phyloP scores from a whole-genome alignment of 53 echinoderm and acorn worm species.

The Mesocentrotus franciscanus region DNA sequence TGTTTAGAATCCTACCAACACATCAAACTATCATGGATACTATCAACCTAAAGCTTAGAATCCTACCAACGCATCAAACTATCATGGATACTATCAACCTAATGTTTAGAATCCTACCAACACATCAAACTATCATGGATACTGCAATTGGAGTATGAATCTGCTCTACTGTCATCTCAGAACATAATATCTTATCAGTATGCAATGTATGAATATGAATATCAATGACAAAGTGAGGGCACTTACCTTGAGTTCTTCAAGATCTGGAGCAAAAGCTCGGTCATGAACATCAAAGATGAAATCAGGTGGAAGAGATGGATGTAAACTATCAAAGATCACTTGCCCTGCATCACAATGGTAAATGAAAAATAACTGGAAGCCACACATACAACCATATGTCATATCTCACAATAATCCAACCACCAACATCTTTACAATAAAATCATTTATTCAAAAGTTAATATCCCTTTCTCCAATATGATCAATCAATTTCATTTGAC shows the following conservation, averaged over 20 bases:
- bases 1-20: no score
- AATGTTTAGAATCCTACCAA: no score
- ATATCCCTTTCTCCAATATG: not conserved
- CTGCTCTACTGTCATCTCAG: not conserved
- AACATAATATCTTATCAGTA: not conserved
- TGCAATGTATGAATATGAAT: no score
- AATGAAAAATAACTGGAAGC: not conserved
- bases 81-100: no score
- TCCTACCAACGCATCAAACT: no score
- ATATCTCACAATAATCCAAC: not conserved
- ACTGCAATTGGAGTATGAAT: no score
- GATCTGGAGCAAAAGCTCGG: conserved; percentile 79
- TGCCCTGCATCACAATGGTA: conserved; percentile 78
- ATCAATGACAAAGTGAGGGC: not conserved
- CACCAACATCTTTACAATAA: not conserved
- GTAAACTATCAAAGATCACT: conserved; percentile 89
- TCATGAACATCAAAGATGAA: conserved; percentile 93
- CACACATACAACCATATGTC: not conserved
- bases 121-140: no score
- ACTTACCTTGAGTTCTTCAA: conserved; percentile 87
- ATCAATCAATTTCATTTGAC: no score
- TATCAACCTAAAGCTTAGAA: no score
- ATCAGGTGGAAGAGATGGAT: conserved; percentile 90
- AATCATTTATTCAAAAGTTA: not conserved
- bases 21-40: no score